phyloP scores from a whole-genome alignment of 2,113 vertebrate genomes.

The Cynoglossus semilaevis region DNA sequence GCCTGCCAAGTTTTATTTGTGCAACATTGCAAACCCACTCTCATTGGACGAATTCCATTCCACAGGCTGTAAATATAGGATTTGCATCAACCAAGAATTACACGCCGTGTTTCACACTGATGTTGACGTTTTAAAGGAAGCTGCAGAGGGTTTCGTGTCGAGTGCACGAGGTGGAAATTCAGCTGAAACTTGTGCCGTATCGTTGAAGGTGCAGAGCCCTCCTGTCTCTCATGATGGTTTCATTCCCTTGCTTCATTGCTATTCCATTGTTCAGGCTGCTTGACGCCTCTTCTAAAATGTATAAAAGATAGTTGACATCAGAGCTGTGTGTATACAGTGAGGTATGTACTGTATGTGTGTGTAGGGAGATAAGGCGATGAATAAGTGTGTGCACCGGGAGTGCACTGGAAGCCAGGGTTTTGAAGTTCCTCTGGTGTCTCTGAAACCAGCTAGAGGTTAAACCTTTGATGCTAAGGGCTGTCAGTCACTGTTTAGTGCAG shows the following conservation, averaged over 20 bases:
- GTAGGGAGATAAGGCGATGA: background rate
- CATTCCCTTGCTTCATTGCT: slow-evolving; percentile 47
- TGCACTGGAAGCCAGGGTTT: slow-evolving; percentile 18
- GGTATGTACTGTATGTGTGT: slow-evolving; percentile 4
- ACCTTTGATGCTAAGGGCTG: slow-evolving; percentile 41
- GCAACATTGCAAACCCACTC: slow-evolving; percentile 6
- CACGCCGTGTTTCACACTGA: background rate
- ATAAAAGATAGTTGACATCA: slow-evolving; percentile 33
- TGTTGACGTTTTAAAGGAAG: slow-evolving; percentile 10
- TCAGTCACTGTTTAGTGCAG: slow-evolving; percentile 53
- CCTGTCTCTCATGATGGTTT: slow-evolving; percentile 14
- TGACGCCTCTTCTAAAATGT: slow-evolving; percentile 54
- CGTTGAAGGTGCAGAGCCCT: slow-evolving; percentile 12
- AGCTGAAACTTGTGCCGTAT: background rate
- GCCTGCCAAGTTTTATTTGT: slow-evolving; percentile 19
- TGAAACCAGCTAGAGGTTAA: slow-evolving; percentile 19
- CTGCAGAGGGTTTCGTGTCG: background rate
- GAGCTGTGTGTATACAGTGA: slow-evolving; percentile 7
- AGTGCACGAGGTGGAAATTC: slow-evolving; percentile 16
- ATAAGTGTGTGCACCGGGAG: slow-evolving; percentile 9
- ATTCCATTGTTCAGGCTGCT: slow-evolving; percentile 34
- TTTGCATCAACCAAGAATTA: slow-evolving; percentile 13
- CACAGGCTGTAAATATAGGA: slow-evolving; percentile 21
- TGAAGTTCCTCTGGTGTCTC: slow-evolving; percentile 31
- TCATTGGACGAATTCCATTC: slow-evolving; percentile 21